Base-by-base conservation (phyloP, 2,113 vertebrate species). In the Hippocampus comes region DNA sequence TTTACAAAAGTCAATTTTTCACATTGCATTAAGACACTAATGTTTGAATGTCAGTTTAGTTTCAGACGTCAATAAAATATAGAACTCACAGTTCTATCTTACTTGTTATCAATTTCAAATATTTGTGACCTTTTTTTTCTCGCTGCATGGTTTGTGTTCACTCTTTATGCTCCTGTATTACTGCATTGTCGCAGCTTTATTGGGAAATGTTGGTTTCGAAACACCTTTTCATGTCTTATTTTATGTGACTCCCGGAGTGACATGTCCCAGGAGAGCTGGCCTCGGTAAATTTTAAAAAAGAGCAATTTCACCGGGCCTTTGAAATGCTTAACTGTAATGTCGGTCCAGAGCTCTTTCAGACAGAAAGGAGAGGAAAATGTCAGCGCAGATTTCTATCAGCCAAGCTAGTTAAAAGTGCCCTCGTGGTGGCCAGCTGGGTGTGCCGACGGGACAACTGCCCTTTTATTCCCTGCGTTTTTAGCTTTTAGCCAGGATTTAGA, bases 361-460 rank as follows among this genome's bases (percentile, higher is more conserved):
- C 86, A 86, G 80, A 84, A 84, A 72, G 76, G 73, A 80, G 72
- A 77, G 75, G 65, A 82, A 92, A 92, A 92, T 91, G 90, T 91
- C 90, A 92, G 67, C 63, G 41, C 80, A 87, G 90, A 91, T 92
- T 71, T 81, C 72, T 91, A 91, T 92, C 91, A 76, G 74, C 76
- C 71, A 56, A 78, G 82, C 77, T 72, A 70, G 78, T 71, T 78
- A 75, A 80, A 73, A 71, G 79, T 57, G 71, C 76, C 86, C 84
- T 82, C 86, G 83, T 77, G 76, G 86, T 79, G 85, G 76, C 77
- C 83, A 71, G 77, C 79, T 79, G 80, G 72, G 79, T 70, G 78
- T 75, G 78, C 76, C 70, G 79, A 81, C 70, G 69, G 77, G 79
- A 78, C 69, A 77, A 72, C 79, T 77, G 83, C 66, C 85, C 79